Base-by-base conservation (phyloP, 1,140 invertebrate genomes). In the Trigoniulus corallinus region DNA sequence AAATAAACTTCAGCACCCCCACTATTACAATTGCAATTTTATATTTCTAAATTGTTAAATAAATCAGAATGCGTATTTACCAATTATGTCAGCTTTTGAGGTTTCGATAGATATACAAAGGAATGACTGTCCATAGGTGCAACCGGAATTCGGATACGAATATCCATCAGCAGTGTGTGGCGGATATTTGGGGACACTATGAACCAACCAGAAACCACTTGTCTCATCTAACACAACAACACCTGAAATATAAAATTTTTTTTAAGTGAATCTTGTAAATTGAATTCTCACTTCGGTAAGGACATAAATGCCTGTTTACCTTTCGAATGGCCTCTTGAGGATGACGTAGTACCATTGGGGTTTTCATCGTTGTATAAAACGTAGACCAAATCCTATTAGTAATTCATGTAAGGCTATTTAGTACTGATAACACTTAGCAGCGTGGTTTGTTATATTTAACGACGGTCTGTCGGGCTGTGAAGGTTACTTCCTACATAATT, bases 181-280 rank as follows among this genome's bases (percentile, higher is more conserved):
- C 10, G 85, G 86, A 69, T 80, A 95, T 57, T 78, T 74, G 0
- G 91, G 91, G 12, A 91, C 83, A 47, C 88, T 94, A 64, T 95
- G 91, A 18, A 93, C 74, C 40, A 95, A 60, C 88, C 89, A 95
- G 57, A 92, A 76, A 2, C 88, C 88, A 26, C 73, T 71, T 3
- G 71, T 64, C 15, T 73, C 67, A 56, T 86, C 76, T n/a, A 78
- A 77, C 4, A 81, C 70, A 15, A 94, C 63, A 0, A 82, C 76
- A 1, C 91, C 70, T 66, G 47, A 20, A 51, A 47, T 34, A 7
- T 34, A 34, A 34, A 34, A 34, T 15, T 7, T 7, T 34, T 34
- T 34, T 7, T 34, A 15, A 7, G 15, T 34, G 15, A 34, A 34
- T 7, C 15, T 7, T 34, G 15, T 7, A 7, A 34, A 34, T 7